Conservation (phyloP, 2,888 invertebrate species). For the Alentia gelatinosa region DNA sequence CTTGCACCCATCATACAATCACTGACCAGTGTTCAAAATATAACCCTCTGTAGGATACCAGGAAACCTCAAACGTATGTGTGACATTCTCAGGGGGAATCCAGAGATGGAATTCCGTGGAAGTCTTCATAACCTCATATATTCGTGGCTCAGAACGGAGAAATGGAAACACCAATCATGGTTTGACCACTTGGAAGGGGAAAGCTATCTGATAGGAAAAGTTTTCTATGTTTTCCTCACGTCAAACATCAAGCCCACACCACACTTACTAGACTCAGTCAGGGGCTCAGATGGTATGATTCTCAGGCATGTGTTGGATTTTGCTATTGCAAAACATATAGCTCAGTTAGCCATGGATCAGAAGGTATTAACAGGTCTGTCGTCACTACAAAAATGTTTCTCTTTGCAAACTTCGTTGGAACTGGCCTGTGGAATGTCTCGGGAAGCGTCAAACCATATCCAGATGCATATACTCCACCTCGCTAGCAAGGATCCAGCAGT, state of each 20-base stretch:
- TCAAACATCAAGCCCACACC: background rate
- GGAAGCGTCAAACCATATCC: background rate
- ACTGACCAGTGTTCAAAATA: background rate
- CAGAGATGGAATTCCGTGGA: background rate
- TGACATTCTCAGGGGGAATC: background rate
- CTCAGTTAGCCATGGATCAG: background rate
- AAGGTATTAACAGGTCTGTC: background rate
- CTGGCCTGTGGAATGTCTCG: constrained; percentile 12
- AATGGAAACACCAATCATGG: background rate
- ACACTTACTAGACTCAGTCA: background rate
- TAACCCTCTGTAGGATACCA: background rate
- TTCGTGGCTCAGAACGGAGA: background rate
- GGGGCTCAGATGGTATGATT: background rate
- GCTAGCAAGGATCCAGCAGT: background rate
- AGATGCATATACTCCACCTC: background rate
- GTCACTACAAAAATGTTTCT: background rate
- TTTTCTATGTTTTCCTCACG: background rate
- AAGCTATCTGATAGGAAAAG: background rate
- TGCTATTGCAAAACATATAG: background rate
- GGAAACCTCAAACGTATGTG: background rate
- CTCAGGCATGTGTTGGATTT: background rate
- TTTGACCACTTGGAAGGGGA: background rate
- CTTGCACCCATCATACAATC: background rate
- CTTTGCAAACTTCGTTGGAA: background rate
- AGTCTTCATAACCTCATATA: background rate